Evolutionary conservation across 1,140 invertebrate genomes (phyloP).

Genomic region (Planococcus citri): DNA sequence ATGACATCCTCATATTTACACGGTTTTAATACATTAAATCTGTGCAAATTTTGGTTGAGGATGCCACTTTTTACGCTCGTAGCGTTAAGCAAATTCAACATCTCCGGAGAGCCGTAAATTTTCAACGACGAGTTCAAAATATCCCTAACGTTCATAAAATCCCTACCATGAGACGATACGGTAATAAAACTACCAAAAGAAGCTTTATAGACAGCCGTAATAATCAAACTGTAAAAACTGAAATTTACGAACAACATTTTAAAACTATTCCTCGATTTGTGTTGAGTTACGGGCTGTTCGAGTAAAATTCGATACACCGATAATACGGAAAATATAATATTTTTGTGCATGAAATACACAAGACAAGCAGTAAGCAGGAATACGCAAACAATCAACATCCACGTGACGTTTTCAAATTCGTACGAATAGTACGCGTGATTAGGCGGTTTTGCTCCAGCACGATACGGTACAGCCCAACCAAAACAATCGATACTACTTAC

Average conservation of each 20-base stretch:
- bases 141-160: slow-evolving; percentile 25
- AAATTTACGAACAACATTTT: slow-evolving; percentile 25
- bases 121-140: slow-evolving; percentile 24
- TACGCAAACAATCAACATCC: slow-evolving; percentile 23
- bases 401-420: slow-evolving; percentile 25
- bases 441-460: slow-evolving; percentile 23
- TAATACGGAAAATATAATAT: slow-evolving; percentile 11
- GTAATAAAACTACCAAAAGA: slow-evolving; percentile 27
- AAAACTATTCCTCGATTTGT: slow-evolving; percentile 14
- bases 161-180: slow-evolving; percentile 23
- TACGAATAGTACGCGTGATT: slow-evolving; percentile 25
- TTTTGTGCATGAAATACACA: not conserved
- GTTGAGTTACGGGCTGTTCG: slow-evolving; percentile 24
- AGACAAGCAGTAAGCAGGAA: slow-evolving; percentile 13
- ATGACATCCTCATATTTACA: slow-evolving; percentile 24
- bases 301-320: slow-evolving; percentile 24
- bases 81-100: slow-evolving; percentile 24
- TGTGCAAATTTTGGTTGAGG: slow-evolving; percentile 21
- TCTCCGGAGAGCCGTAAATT: slow-evolving; percentile 23
- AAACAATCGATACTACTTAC: slow-evolving; percentile 26
- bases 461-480: slow-evolving; percentile 27
- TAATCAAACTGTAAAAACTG: slow-evolving; percentile 26
- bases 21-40: slow-evolving; percentile 23
- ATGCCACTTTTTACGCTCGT: slow-evolving; percentile 19
- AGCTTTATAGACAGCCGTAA: slow-evolving; percentile 27